These are phyloP conservation scores for Unio pictorum DNA, from an alignment of 2,888 invertebrate genomes.

Conservation along the genomic window DNA sequence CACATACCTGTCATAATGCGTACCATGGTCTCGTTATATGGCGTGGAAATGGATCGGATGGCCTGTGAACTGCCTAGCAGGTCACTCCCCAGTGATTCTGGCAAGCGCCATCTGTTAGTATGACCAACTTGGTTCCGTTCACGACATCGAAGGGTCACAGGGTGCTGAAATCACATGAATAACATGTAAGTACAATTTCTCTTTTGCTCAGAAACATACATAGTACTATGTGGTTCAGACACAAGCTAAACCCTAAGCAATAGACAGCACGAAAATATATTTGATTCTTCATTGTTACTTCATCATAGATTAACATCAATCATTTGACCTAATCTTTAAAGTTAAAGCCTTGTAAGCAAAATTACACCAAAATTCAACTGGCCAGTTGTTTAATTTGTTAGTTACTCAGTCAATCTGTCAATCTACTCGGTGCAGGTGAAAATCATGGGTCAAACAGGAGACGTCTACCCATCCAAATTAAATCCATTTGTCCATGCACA, in stretches of 20 bases:
- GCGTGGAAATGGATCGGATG: constrained; percentile 57
- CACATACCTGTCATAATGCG: constrained; percentile 59
- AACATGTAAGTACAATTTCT: not conserved
- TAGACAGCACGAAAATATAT: not conserved
- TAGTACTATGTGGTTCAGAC: too few relatives aligned
- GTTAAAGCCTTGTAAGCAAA: too few relatives aligned
- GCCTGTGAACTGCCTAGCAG: constrained; percentile 67
- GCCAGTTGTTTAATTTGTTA: too few relatives aligned
- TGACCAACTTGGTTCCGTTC: constrained; percentile 62
- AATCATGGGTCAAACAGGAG: too few relatives aligned
- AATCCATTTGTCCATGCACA: too few relatives aligned
- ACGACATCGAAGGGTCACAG: constrained; percentile 73
- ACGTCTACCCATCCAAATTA: too few relatives aligned
- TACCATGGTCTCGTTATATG: constrained; percentile 58
- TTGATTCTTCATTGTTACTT: not conserved
- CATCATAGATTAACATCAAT: too few relatives aligned
- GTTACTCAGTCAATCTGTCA: too few relatives aligned
- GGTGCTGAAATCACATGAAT: constrained; percentile 75
- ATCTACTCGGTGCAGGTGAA: too few relatives aligned
- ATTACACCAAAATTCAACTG: too few relatives aligned
- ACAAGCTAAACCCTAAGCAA: too few relatives aligned
- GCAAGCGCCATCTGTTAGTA: constrained; percentile 68
- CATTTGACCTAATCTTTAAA: too few relatives aligned
- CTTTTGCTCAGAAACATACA: not conserved
- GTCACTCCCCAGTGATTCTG: constrained; percentile 66